Base-by-base conservation (phyloP, 2,113 vertebrate species). In the Nothoprocta perdicaria region DNA sequence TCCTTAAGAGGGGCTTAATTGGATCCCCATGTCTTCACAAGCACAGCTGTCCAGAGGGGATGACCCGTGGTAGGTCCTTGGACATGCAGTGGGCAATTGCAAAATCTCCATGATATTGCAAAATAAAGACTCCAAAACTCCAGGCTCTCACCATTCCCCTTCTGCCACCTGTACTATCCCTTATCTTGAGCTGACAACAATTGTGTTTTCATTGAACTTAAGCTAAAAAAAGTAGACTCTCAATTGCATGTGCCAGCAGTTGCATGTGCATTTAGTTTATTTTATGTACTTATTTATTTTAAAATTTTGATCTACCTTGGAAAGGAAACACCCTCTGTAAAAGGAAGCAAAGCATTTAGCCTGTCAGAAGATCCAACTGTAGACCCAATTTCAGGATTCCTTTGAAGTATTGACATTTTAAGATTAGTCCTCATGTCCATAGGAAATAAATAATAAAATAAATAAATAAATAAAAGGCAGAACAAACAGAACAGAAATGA, bases 1-100 rank as follows among this genome's bases (percentile, higher is more conserved):
- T 80, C 18, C 26, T 75, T 38, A 38, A 38, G 35, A 38, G 35
- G 7, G 35, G 35, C 35, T 38, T 38, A 38, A 38, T 6, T 38
- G 35, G 35, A 6, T 38, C 35, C 35, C 35, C 18, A 0, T 18
- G 29, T n/a, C 50, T 40, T 24, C 60, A 81, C 41, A 2, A 33
- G 29, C 1, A 0, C 26, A 52, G 41, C 5, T 29, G 55, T 31
- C 19, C 11, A 83, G 27, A 55, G 27, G 15, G 14, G 27, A 29
- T 17, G 27, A 15, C 33, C 9, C 55, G 15, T 26, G 27, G 38
- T 12, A 19, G 27, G 35, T 41, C 24, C 8, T 17, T 71, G 35
- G 68, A 27, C 43, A 11, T 8, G 5, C 23, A n/a, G 0, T 0
- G 12, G 14, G 23, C 13, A 31, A 27, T 12, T 15, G 55, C 17